These are phyloP conservation scores for Drosophila trapezifrons DNA, from an alignment of 1,140 invertebrate species.

Conservation along the genomic window DNA sequence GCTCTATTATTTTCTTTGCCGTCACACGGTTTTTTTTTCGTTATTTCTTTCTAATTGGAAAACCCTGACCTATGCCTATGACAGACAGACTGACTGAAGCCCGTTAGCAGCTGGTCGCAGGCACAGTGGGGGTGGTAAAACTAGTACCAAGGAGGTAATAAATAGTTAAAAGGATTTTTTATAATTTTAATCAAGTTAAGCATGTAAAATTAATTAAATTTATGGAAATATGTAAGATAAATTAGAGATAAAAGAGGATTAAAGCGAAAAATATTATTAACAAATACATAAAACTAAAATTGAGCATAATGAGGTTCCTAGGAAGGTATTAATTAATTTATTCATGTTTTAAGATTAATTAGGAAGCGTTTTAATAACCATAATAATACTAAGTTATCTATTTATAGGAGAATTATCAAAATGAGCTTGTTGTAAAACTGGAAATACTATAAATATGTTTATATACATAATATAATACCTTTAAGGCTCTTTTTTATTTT, in stretches of 20 bases:
- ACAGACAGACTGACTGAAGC: conserved; percentile 10
- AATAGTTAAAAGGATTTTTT: not conserved
- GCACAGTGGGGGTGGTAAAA: not conserved
- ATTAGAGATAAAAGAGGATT: not conserved
- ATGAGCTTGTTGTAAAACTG: no score
- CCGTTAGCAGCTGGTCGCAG: conserved; percentile 12
- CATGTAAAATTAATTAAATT: no score
- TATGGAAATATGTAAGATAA: no score
- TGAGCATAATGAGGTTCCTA: not conserved
- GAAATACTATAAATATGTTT: no score
- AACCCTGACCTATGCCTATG: conserved; percentile 68
- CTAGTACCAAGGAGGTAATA: not conserved
- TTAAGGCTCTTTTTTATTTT: not conserved
- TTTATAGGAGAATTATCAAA: no score
- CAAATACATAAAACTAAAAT: not conserved
- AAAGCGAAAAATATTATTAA: not conserved
- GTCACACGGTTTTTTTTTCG: conserved; percentile 19
- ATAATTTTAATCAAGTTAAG: no score
- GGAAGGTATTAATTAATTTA: not conserved
- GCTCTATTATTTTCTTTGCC: conserved; percentile 29
- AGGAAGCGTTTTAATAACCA: no score
- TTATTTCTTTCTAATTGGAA: conserved; percentile 58
- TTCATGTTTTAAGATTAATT: not conserved
- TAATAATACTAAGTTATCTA: no score
- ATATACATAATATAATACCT: no score